These are phyloP conservation scores for Spermophilus dauricus DNA, from an alignment of 2,113 vertebrate genomes.

Conservation along the genomic window DNA sequence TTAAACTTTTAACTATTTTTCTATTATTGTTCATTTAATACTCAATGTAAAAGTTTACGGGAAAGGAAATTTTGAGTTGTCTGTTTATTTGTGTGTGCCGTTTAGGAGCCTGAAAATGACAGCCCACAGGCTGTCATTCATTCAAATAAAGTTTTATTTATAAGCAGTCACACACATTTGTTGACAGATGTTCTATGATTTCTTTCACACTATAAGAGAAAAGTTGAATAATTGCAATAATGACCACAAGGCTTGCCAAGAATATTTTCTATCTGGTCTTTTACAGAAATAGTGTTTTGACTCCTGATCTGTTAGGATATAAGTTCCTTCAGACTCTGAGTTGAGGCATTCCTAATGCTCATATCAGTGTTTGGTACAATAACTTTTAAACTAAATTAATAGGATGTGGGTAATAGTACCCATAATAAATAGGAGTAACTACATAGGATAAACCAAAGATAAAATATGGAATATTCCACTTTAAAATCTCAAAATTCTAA, in stretches of 20 bases:
- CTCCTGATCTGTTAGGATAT: not conserved
- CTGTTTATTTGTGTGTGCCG: not conserved
- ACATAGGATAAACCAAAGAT: not conserved
- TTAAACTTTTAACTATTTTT: not conserved
- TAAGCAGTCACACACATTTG: not conserved
- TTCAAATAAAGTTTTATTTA: not conserved
- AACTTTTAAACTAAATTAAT: slow-evolving; percentile 9
- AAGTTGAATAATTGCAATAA: not conserved
- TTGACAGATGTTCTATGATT: not conserved
- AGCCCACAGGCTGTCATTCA: not conserved
- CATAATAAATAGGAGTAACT: not conserved
- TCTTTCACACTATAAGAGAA: not conserved
- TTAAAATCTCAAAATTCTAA: slow-evolving; percentile 19
- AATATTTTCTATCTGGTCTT: not conserved
- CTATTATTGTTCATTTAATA: slow-evolving; percentile 37
- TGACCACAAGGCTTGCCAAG: not conserved
- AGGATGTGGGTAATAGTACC: not conserved
- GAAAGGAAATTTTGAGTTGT: not conserved
- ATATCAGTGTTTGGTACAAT: not conserved
- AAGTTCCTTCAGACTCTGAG: not conserved
- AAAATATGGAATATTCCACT: not conserved
- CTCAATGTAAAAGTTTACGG: not conserved
- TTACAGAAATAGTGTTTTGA: not conserved
- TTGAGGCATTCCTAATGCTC: not conserved
- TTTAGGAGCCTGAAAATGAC: not conserved